Conservation (phyloP, 1,140 invertebrate species). For the Brachionus rubens region DNA sequence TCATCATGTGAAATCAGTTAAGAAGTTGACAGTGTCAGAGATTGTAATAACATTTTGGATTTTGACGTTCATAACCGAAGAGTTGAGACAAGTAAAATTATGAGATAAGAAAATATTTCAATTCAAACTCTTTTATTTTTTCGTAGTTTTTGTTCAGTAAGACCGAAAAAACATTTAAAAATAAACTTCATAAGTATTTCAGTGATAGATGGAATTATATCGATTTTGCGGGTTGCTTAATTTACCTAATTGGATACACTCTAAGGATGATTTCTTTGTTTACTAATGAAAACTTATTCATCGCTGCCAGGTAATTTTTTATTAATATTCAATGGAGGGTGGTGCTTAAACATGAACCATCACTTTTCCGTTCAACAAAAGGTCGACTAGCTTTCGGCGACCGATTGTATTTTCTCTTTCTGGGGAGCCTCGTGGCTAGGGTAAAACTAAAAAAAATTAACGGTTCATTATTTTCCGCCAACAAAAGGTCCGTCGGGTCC, state of each 20-base stretch:
- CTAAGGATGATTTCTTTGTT: neutral
- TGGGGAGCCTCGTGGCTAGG: no score
- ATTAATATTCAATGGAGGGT: neutral
- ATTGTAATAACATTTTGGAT: conserved; percentile 12
- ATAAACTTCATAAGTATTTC: conserved; percentile 32
- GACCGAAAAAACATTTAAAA: conserved; percentile 12
- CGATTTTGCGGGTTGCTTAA: conserved; percentile 2
- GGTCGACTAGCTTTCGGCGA: no score
- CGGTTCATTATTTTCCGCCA: no score
- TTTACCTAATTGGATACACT: conserved; percentile 7
- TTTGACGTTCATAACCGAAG: neutral
- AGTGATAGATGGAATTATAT: conserved; percentile 36
- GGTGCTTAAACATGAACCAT: neutral
- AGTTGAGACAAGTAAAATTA: conserved; percentile 23
- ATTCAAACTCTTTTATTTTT: neutral
- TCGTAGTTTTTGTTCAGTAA: conserved; percentile 31
- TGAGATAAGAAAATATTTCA: neutral
- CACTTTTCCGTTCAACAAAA: no score
- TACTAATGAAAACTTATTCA: conserved; percentile 12
- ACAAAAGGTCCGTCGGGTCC: no score
- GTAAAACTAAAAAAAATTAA: neutral
- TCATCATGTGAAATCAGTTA: neutral
- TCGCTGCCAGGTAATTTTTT: neutral
- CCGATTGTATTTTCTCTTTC: no score
- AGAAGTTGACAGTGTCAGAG: neutral